Evolutionary conservation across 2,113 vertebrate genomes (phyloP).

Genomic region (Vulpes lagopus): DNA sequence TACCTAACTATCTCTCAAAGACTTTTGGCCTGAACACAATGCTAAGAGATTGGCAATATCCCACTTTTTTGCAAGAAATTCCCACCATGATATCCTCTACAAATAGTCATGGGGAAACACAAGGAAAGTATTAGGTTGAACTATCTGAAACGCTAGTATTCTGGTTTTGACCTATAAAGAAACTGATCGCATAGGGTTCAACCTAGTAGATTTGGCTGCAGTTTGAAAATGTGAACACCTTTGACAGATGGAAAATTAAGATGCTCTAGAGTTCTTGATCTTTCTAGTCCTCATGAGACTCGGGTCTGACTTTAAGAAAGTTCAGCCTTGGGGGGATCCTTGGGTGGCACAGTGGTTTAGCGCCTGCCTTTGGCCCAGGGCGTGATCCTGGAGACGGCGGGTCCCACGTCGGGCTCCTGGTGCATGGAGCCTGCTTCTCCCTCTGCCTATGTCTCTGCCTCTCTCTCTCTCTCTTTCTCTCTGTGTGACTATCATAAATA

Average conservation of each 20-base stretch:
- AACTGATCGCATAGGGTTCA: background rate
- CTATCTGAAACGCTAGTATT: background rate
- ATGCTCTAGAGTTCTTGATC: background rate
- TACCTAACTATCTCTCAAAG: background rate
- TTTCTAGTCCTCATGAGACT: background rate
- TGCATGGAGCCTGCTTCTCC: too few relatives aligned
- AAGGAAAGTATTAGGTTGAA: background rate
- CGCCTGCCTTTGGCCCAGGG: too few relatives aligned
- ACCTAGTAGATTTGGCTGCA: background rate
- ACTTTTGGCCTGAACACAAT: background rate
- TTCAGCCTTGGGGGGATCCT: background rate
- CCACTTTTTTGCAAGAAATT: background rate
- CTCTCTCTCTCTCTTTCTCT: too few relatives aligned
- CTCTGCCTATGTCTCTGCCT: too few relatives aligned
- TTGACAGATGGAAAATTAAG: background rate
- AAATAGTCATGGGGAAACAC: background rate
- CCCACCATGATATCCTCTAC: background rate
- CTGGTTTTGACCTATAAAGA: slow-evolving; percentile 1
- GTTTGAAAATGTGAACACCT: background rate
- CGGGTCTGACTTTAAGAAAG: background rate
- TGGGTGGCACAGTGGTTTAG: too few relatives aligned
- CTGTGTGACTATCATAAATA: too few relatives aligned
- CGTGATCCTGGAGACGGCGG: too few relatives aligned
- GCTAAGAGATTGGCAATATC: background rate
- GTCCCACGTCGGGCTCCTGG: too few relatives aligned